phyloP scores from a whole-genome alignment of 2,888 invertebrate species.

The Machimus atricapillus region DNA sequence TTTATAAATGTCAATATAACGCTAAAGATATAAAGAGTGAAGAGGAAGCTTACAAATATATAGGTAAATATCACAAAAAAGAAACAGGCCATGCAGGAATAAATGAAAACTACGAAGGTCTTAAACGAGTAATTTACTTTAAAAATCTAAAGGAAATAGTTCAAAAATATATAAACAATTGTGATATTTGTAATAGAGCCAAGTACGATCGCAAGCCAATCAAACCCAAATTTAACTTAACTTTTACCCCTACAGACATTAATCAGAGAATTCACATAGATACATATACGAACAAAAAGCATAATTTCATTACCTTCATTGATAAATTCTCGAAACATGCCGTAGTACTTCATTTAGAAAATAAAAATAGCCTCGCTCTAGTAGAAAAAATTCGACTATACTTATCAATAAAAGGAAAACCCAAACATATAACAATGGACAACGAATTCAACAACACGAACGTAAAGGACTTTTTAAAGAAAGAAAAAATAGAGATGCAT shows the following conservation, averaged over 20 bases:
- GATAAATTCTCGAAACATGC: constrained; percentile 40
- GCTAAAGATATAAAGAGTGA: not conserved
- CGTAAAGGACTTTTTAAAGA: not conserved
- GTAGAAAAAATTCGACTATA: constrained; percentile 33
- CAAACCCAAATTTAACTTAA: constrained; percentile 10
- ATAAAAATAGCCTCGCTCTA: not conserved
- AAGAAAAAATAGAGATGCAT: constrained; percentile 27
- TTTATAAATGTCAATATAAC: not conserved
- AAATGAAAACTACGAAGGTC: constrained; percentile 25
- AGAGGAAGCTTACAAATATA: not conserved
- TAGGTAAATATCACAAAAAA: not conserved
- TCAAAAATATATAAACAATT: constrained; percentile 18
- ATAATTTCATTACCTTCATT: constrained; percentile 27
- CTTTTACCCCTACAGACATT: constrained; percentile 14
- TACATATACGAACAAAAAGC: not conserved
- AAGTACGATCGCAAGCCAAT: constrained; percentile 31
- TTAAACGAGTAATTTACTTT: constrained; percentile 6
- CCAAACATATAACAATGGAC: not conserved
- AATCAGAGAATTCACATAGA: constrained; percentile 7
- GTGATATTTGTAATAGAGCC: constrained; percentile 7
- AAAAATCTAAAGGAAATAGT: not conserved
- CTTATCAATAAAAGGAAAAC: constrained; percentile 11
- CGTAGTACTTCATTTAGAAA: not conserved
- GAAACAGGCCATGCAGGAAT: constrained; percentile 17
- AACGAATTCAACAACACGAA: not conserved